phyloP scores from a whole-genome alignment of 2,113 vertebrate species.

The Pelvicachromis taeniatus region DNA sequence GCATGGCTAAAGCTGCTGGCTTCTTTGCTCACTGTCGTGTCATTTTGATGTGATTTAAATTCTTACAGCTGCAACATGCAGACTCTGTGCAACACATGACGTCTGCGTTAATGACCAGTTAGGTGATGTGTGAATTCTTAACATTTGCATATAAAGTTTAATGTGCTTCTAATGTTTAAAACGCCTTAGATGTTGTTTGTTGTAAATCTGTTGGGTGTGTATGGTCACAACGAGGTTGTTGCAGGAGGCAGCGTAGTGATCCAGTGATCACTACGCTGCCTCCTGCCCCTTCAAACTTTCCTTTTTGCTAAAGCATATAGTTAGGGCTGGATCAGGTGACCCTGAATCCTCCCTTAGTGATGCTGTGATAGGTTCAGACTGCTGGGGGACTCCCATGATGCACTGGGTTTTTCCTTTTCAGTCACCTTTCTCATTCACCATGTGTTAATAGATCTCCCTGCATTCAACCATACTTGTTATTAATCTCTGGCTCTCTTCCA shows the following conservation, averaged over 20 bases:
- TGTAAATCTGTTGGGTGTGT: not conserved
- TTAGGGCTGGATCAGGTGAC: no score
- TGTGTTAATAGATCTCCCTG: no score
- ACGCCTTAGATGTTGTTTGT: not conserved
- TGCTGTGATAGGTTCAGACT: no score
- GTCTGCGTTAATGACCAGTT: not conserved
- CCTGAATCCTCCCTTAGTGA: no score
- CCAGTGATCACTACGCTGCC: no score
- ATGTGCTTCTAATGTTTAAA: not conserved
- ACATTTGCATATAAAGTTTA: not conserved
- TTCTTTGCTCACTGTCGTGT: not conserved
- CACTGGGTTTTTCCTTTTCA: no score
- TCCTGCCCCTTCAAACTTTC: no score
- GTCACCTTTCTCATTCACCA: no score
- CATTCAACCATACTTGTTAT: no score
- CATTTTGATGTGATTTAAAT: not conserved
- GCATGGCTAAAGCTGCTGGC: not conserved
- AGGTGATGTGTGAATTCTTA: not conserved
- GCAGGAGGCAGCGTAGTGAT: not conserved
- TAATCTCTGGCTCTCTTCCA: no score
- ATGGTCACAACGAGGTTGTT: not conserved
- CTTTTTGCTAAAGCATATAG: no score
- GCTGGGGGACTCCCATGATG: no score
- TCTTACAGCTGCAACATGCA: not conserved
- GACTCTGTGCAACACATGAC: not conserved